phyloP scores from a whole-genome alignment of 1,140 invertebrate species.

The Laodelphax striatellus region DNA sequence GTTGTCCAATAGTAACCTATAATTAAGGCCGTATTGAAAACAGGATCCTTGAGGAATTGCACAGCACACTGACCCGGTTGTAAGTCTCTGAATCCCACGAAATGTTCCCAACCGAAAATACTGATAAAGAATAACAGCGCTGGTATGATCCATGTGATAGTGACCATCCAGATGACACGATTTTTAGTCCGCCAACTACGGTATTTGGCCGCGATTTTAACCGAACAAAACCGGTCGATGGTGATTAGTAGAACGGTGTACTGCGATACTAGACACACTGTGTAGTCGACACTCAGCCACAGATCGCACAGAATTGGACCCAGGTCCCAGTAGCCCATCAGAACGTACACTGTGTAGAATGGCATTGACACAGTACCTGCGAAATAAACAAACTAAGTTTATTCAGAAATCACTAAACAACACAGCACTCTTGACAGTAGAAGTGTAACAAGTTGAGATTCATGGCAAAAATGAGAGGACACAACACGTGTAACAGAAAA shows the following conservation, averaged over 20 bases:
- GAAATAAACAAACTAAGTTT: constrained; percentile 24
- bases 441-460: no score
- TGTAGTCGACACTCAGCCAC: constrained; percentile 98
- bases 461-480: no score
- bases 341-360: constrained; percentile 90
- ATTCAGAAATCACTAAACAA: background rate
- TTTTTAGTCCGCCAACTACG: constrained; percentile 93
- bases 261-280: constrained; percentile 96
- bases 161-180: constrained; percentile 83
- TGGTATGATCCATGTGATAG: constrained; percentile 97
- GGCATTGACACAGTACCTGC: constrained; percentile 87
- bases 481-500: no score
- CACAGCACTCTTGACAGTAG: no score
- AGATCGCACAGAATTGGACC: constrained; percentile 93
- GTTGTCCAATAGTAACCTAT: constrained; percentile 98
- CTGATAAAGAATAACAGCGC: constrained; percentile 94
- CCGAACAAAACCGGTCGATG: constrained; percentile 95
- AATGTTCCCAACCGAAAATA: constrained; percentile 99
- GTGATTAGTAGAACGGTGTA: constrained; percentile 98
- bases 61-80: constrained; percentile 85
- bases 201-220: constrained; percentile 97
- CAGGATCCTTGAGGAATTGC: constrained; percentile 94
- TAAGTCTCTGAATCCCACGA: constrained; percentile 82
- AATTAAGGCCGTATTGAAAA: constrained; percentile 95
- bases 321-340: constrained; percentile 94